These are phyloP conservation scores for Takifugu bimaculatus DNA, from an alignment of 2,113 vertebrate genomes.

Conservation along the genomic window DNA sequence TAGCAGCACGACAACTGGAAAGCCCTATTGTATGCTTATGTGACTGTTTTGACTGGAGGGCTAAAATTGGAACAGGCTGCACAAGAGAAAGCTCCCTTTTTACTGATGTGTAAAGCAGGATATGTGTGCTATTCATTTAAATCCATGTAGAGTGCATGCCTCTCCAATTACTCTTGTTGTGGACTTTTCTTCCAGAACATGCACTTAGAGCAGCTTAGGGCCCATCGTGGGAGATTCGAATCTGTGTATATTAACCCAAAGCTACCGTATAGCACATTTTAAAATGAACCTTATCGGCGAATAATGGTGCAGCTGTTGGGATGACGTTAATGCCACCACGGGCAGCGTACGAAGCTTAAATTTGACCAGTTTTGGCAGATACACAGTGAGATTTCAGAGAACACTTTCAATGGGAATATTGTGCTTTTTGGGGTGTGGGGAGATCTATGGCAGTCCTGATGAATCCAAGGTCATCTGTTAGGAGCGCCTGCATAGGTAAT, in stretches of 20 bases:
- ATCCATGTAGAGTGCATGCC: conserved; percentile 49
- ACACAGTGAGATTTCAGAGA: conserved; percentile 36
- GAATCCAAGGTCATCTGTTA: conserved; percentile 72
- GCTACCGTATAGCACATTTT: conserved; percentile 47
- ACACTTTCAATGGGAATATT: conserved; percentile 37
- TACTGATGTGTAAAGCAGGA: conserved; percentile 58
- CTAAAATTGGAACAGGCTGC: conserved; percentile 55
- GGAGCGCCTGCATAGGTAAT: conserved; percentile 68
- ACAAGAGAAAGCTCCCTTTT: conserved; percentile 37
- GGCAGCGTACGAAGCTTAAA: conserved; percentile 20
- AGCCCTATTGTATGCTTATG: conserved; percentile 58
- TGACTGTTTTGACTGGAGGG: conserved; percentile 48
- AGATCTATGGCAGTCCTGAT: conserved; percentile 59
- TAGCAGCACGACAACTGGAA: conserved; percentile 49
- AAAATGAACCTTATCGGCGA: conserved; percentile 55
- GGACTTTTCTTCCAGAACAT: conserved; percentile 46
- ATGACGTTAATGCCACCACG: conserved; percentile 33
- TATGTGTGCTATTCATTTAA: conserved; percentile 54
- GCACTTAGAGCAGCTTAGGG: conserved; percentile 50
- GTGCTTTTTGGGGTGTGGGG: conserved; percentile 41
- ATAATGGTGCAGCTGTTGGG: conserved; percentile 47
- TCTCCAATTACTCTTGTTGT: conserved; percentile 45
- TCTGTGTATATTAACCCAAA: conserved; percentile 63
- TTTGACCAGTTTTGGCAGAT: conserved; percentile 31
- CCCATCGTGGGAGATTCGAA: conserved; percentile 55